These are phyloP conservation scores for Mellivora capensis DNA, from an alignment of 2,113 vertebrate species.

Conservation along the genomic window DNA sequence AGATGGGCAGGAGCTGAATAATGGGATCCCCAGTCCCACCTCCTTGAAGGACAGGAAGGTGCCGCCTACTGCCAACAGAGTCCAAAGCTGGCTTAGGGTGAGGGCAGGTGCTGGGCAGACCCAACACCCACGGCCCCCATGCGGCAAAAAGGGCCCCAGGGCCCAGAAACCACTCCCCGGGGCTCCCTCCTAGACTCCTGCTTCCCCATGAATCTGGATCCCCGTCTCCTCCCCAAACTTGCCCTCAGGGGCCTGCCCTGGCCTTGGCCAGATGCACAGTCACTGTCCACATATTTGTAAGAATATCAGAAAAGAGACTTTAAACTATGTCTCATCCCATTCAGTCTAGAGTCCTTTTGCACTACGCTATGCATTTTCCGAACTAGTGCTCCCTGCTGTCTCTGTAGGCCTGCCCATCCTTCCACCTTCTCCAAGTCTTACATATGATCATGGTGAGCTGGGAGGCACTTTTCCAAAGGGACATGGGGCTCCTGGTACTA, in stretches of 20 bases:
- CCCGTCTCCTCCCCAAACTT: accelerated
- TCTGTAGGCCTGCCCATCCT: not conserved
- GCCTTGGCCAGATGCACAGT: not conserved
- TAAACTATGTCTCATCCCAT: too few relatives aligned
- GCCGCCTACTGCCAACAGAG: not conserved
- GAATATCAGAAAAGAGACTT: not conserved
- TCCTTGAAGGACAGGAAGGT: not conserved
- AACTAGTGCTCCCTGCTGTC: not conserved
- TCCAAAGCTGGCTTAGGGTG: accelerated
- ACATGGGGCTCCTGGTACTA: too few relatives aligned
- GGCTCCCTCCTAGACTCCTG: not conserved
- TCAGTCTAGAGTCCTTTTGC: not conserved
- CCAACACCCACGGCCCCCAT: not conserved
- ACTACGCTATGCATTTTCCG: not conserved
- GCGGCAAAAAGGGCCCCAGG: not conserved
- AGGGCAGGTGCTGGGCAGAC: too few relatives aligned
- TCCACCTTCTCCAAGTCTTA: not conserved
- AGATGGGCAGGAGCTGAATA: accelerated
- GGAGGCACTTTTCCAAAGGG: not conserved
- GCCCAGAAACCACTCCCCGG: not conserved
- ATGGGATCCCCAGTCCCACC: not conserved
- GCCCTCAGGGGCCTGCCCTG: not conserved
- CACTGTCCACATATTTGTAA: not conserved
- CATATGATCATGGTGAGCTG: accelerated
- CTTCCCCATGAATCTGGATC: not conserved